phyloP scores from a whole-genome alignment of 1,140 invertebrate genomes.

The Bombus cullumanus region DNA sequence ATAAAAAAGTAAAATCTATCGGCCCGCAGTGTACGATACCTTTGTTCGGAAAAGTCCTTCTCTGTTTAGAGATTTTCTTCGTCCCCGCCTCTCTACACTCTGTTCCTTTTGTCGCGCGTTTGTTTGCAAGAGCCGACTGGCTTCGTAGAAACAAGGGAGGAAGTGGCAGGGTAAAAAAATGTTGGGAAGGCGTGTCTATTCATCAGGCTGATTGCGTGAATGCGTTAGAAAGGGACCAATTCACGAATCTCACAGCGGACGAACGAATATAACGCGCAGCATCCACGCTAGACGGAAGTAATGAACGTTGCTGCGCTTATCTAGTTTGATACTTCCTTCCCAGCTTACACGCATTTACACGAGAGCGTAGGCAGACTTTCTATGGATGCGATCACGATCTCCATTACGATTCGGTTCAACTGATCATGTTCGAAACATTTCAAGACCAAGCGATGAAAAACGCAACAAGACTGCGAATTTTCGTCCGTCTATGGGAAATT shows the following conservation, averaged over 20 bases:
- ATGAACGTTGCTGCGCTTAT: conserved; percentile 64
- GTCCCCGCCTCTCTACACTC: not conserved
- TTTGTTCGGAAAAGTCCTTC: no score
- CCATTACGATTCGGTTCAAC: not conserved
- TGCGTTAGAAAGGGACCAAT: conserved; percentile 26
- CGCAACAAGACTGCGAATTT: not conserved
- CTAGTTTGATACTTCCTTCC: conserved; percentile 72
- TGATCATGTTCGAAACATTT: not conserved
- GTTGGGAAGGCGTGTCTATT: not conserved
- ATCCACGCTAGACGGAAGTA: conserved; percentile 63
- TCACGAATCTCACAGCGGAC: conserved; percentile 29
- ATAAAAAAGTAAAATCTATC: no score
- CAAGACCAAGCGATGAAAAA: not conserved
- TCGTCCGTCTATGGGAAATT: no score
- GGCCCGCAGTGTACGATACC: no score
- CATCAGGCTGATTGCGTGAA: not conserved
- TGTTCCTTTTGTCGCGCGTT: not conserved
- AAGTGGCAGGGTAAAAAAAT: not conserved
- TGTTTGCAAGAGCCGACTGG: no score
- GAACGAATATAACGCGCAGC: conserved; percentile 41
- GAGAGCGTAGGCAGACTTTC: conserved; percentile 35
- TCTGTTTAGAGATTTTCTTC: no score
- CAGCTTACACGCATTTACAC: conserved; percentile 44
- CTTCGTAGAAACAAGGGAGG: no score
- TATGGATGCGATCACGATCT: conserved; percentile 12